Evolutionary conservation across 2,888 invertebrate species (phyloP), one percentile per base, ranked within the genome.

Genomic region (Ophioninae sp.): DNA sequence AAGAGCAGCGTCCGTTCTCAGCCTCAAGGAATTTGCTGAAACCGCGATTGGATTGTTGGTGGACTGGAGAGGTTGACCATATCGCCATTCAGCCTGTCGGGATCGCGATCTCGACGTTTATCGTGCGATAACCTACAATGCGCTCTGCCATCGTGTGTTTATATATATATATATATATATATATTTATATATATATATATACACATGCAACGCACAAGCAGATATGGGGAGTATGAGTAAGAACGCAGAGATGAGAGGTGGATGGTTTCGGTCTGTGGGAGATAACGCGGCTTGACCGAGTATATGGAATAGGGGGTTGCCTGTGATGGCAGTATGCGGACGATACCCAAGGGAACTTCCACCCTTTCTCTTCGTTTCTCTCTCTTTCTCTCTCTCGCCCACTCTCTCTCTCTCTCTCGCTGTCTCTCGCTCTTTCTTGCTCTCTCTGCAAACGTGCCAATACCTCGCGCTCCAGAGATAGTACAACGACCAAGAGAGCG

Each of bases 341-440:
- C 87, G 87, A 88, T 89, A 87, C 89, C 87, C 88, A 50, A 61
- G 89, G 88, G 89, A 90, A 84, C 86, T 85, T 21, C 44, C 50
- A 17, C 50, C 50, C 50, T 50, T 50, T 50, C 50, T 6, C 50
- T 50, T 50, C 50, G 23, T 56, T 57, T 70, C 56, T 44, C 23
- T 30, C 75, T 87, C 77, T 87, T 86, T 44, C 44, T 44, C 44
- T 44, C 44, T 44, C 44, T 44, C 44, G 8, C 8, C 8, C 41
- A 8, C 41, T 41, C 41, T 41, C 41, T 41, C 41, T 41, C 41
- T 41, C 41, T 41, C 41, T 21, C 67, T 67, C 44, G 41, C 67
- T 44, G 44, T 67, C 67, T 67, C 67, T 67, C 20, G 41, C 67
- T 67, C 44, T 44, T 20, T 61, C 73, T 73, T 59, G 23, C 21